Conservation (phyloP, 2,797 vertebrate genomes). For the Mallotus villosus region DNA sequence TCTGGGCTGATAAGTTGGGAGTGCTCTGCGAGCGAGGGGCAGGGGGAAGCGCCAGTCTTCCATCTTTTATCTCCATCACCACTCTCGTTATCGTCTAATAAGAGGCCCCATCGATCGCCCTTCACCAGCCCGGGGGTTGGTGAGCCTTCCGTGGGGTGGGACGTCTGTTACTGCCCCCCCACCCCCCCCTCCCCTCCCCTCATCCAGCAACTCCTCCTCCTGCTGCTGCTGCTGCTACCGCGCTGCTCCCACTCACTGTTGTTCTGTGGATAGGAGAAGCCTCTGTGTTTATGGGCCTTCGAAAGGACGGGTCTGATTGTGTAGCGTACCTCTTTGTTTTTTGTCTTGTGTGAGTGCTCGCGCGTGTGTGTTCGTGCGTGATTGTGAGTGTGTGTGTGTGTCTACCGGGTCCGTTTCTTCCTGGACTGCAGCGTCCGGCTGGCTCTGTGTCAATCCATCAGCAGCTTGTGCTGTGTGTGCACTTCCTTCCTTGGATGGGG, state of each 20-base stretch:
- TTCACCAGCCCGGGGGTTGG: slow-evolving; percentile 42
- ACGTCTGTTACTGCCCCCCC: slow-evolving; percentile 31
- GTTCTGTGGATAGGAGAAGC: slow-evolving; percentile 24
- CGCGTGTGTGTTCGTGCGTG: slow-evolving; percentile 9
- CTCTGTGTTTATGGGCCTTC: background rate
- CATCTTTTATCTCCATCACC: slow-evolving; percentile 30
- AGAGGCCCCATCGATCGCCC: slow-evolving; percentile 50
- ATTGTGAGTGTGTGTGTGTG: slow-evolving; percentile 30
- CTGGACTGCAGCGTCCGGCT: slow-evolving; percentile 46
- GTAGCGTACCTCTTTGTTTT: too few relatives aligned
- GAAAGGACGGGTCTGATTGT: too few relatives aligned
- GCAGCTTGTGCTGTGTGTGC: slow-evolving; percentile 72
- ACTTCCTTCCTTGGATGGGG: slow-evolving; percentile 30
- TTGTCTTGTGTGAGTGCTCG: too few relatives aligned
- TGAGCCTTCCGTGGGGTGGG: slow-evolving; percentile 47
- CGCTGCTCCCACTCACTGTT: background rate
- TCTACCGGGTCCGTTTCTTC: slow-evolving; percentile 10
- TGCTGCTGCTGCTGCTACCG: slow-evolving; percentile 33
- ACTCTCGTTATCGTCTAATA: slow-evolving; percentile 43
- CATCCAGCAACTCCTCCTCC: background rate
- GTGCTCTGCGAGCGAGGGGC: slow-evolving; percentile 7
- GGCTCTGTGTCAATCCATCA: slow-evolving; percentile 69
- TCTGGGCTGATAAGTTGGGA: slow-evolving; percentile 9
- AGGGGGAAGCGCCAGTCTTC: slow-evolving; percentile 4
- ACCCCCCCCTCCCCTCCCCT: background rate